A percentile compares a stretch with the other conserved stretches of the same genome.
Evolutionary conservation across 2,888 invertebrate species (phyloP).

Genomic region (Drosophila recens): DNA sequence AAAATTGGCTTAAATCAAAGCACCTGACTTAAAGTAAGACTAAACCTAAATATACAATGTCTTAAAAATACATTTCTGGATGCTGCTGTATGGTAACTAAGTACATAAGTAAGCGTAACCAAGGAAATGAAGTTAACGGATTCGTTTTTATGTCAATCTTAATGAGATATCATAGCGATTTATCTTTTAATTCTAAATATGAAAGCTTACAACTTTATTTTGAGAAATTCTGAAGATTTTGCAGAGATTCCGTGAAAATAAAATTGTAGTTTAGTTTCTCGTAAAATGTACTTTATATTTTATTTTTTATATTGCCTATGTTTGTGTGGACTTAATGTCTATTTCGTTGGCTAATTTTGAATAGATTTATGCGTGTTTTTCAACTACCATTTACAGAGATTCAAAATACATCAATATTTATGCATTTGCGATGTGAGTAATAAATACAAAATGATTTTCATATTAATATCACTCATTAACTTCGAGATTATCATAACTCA

Average conservation of each 20-base stretch:
- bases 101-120: conserved; percentile 33
- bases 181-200: background rate
- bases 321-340: conserved; percentile 50
- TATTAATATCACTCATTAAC: background rate
- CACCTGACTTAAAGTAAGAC: conserved; percentile 71
- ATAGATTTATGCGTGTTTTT: conserved; percentile 81
- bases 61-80: conserved; percentile 31
- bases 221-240: background rate
- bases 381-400: conserved; percentile 65
- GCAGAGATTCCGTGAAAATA: background rate
- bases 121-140: conserved; percentile 14
- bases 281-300: conserved; percentile 12
- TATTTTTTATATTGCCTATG: conserved; percentile 50
- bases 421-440: conserved; percentile 50
- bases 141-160: background rate
- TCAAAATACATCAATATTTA: conserved; percentile 32
- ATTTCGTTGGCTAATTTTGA: conserved; percentile 78
- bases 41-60: conserved; percentile 48
- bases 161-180: background rate
- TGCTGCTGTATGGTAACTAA: conserved; percentile 27
- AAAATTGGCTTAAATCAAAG: conserved; percentile 79
- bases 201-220: background rate
- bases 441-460: conserved; percentile 66
- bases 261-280: background rate
- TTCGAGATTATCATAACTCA: too few species aligned